Percentiles rank a stretch among this genome's conserved stretches.
Conservation (phyloP, 2,797 vertebrate genomes). For the Channa striata region DNA sequence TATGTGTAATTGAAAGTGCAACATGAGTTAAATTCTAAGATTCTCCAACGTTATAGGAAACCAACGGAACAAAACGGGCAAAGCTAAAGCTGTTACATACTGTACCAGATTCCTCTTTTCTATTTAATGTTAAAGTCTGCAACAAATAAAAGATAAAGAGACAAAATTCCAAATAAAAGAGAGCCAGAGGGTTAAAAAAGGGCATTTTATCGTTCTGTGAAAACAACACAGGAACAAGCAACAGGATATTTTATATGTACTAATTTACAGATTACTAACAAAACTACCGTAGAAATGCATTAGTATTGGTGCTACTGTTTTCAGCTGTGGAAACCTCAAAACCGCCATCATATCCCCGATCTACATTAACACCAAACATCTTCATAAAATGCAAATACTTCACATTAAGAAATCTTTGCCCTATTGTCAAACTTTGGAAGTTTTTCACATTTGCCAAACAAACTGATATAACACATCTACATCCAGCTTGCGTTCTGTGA, state of each 20-base stretch:
- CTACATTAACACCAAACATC: background rate
- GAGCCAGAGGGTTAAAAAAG: too few relatives aligned
- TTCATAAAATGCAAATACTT: background rate
- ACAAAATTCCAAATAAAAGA: too few relatives aligned
- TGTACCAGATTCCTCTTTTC: too few relatives aligned
- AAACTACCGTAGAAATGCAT: too few relatives aligned
- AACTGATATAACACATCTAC: background rate
- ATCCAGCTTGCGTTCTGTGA: background rate
- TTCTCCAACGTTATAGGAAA: background rate
- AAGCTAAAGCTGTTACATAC: background rate
- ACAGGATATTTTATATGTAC: too few relatives aligned
- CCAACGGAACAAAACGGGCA: too few relatives aligned
- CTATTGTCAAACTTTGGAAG: too few relatives aligned
- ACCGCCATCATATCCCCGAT: background rate
- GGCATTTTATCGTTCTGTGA: too few relatives aligned
- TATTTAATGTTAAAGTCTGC: too few relatives aligned
- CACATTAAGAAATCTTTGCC: background rate
- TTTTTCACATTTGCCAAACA: slow-evolving; percentile 7
- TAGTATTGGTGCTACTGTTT: background rate
- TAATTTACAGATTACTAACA: too few relatives aligned
- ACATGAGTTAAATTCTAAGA: background rate
- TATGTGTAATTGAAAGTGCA: background rate
- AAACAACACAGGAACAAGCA: too few relatives aligned
- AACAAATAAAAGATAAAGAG: too few relatives aligned
- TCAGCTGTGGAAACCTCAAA: background rate